Conservation (phyloP, 2,797 vertebrate genomes). For the Sebastes nivosus region DNA sequence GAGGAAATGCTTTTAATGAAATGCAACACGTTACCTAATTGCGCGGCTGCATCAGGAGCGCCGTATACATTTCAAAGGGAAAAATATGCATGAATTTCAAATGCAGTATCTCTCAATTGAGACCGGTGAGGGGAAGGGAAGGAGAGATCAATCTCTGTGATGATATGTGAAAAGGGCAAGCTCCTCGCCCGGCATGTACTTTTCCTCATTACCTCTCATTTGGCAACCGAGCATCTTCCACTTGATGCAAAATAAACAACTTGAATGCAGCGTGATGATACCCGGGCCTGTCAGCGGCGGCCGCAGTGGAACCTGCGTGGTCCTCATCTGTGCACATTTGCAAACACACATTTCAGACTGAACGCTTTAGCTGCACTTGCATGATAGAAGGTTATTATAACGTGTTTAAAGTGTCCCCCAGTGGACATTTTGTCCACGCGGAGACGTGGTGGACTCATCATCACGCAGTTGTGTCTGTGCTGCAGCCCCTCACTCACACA, state of each 20-base stretch:
- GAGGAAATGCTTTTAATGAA: slow-evolving; percentile 70
- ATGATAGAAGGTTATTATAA: slow-evolving; percentile 63
- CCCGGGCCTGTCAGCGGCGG: slow-evolving; percentile 10
- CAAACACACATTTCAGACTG: slow-evolving; percentile 42
- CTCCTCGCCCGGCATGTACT: slow-evolving; percentile 64
- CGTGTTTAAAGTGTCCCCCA: slow-evolving; percentile 60
- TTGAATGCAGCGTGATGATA: slow-evolving; percentile 29
- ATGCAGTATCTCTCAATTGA: slow-evolving; percentile 72
- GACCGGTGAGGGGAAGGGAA: slow-evolving; percentile 55
- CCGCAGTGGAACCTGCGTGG: slow-evolving; percentile 7
- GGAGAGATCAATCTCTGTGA: slow-evolving; percentile 73
- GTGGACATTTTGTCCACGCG: slow-evolving; percentile 59
- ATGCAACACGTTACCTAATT: slow-evolving; percentile 78
- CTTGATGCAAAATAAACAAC: slow-evolving; percentile 67
- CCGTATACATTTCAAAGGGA: slow-evolving; percentile 68
- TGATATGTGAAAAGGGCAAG: slow-evolving; percentile 75
- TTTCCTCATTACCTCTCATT: slow-evolving; percentile 78
- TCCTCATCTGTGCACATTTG: slow-evolving; percentile 46
- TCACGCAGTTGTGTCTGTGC: slow-evolving; percentile 19
- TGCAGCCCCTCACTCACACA: background rate
- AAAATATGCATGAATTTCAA: slow-evolving; percentile 70
- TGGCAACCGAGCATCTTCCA: slow-evolving; percentile 62
- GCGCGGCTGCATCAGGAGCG: slow-evolving; percentile 45
- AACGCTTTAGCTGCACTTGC: slow-evolving; percentile 36
- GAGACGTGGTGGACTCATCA: slow-evolving; percentile 63